Base-by-base conservation (phyloP, 2,113 vertebrate genomes). In the Caranx ignobilis region DNA sequence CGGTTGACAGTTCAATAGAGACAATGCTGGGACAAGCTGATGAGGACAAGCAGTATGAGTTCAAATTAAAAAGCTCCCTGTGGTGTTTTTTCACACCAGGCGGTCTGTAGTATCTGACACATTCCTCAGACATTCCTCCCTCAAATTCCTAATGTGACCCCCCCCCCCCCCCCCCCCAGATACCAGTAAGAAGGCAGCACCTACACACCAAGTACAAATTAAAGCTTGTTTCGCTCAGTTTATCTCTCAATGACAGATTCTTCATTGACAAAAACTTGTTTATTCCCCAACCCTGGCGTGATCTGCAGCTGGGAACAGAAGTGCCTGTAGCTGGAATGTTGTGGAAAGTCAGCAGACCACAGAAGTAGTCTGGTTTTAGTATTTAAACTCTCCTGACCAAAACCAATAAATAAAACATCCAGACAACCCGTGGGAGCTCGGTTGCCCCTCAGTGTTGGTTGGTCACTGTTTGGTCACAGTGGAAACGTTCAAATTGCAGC, bases 21-120 rank as follows among this genome's bases (percentile, higher is more conserved):
- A 64, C 21, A 39, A 48, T 19, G 37, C 21, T 71, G 61, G 15
- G 32, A 37, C 59, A 43, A 34, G 47, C 9, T 61, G 26, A 79
- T 35, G 64, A 69, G 74, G 75, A 78, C 64, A 45, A 61, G 71
- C 52, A 62, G 41, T 45, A 10, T n/a, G 47, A 79, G 39, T 18
- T 88, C 75, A 87, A 90, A 91, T 89, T 84, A 91, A 90, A 87
- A 90, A 84, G 71, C 76, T 90, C 81, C 87, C 90, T 68, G 83
- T 47, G 47, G 76, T 59, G 68, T 63, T 37, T 81, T 60, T 50
- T 71, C 66, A 76, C 79, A 57, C 48, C 31, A 39, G 73, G 65
- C 32, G 73, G 67, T 60, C 66, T 18, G 2, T 41, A 67, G 77
- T 90, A 88, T 78, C 91, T 85, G 81, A 88, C 55, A 73, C 82